Percentiles rank a stretch among this genome's conserved stretches.
Conservation (phyloP, 2,113 vertebrate species). For the Thymallus thymallus region DNA sequence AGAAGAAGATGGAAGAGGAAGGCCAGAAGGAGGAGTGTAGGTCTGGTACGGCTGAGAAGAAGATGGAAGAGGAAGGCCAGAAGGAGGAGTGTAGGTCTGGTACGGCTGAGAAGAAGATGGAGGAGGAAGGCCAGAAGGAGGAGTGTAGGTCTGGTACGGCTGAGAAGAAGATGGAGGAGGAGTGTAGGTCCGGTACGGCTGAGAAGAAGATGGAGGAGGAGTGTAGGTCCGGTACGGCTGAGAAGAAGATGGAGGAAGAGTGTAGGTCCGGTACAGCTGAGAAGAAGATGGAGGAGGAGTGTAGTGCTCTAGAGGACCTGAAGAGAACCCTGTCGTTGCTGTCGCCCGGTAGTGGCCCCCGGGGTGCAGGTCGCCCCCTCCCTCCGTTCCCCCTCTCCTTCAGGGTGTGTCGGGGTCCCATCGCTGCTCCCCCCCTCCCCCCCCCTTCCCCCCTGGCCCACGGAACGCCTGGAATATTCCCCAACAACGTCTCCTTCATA, state of each 20-base stretch:
- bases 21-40: background rate
- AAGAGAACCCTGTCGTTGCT: background rate
- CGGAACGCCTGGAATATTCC: slow-evolving; percentile 65
- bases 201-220: background rate
- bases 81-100: background rate
- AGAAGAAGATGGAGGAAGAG: background rate
- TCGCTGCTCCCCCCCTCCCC: slow-evolving; percentile 72
- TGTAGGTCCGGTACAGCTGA: no score
- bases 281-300: background rate
- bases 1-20: background rate
- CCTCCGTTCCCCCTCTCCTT: slow-evolving; percentile 75
- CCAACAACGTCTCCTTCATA: slow-evolving; percentile 80
- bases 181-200: background rate
- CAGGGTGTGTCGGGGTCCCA: slow-evolving; percentile 79
- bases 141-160: no score
- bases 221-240: no score
- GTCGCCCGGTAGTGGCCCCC: background rate
- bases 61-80: background rate
- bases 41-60: no score
- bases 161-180: background rate
- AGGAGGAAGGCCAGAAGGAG: background rate
- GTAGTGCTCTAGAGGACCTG: background rate
- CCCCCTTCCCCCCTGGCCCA: slow-evolving; percentile 14
- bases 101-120: background rate
- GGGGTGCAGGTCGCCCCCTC: slow-evolving; percentile 6